Percentiles rank a stretch among this genome's conserved stretches.
Evolutionary conservation across 2,797 vertebrate species (phyloP).

Genomic region (Neopelma chrysocephalum): DNA sequence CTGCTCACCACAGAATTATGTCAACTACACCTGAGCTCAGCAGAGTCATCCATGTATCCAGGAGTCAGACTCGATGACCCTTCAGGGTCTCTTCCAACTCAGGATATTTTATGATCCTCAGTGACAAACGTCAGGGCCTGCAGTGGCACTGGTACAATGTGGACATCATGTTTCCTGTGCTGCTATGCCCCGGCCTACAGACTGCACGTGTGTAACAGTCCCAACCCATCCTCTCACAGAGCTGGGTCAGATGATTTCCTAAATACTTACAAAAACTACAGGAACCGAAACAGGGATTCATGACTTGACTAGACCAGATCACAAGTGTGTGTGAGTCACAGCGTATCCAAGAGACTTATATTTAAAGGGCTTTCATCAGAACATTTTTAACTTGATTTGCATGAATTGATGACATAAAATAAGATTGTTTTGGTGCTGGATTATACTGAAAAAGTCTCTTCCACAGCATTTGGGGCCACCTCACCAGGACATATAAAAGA

Average conservation of each 20-base stretch:
- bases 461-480: not conserved
- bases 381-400: not conserved
- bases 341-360: not conserved
- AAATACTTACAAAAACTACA: not conserved
- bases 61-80: not conserved
- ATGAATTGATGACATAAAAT: not conserved
- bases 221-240: not conserved
- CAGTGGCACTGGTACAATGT: accelerated
- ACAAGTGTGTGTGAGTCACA: not conserved
- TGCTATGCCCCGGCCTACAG: not conserved
- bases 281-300: not conserved
- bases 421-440: not conserved
- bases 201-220: accelerated
- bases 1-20: not conserved
- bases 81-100: not conserved
- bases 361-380: not conserved
- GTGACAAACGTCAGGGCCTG: not conserved
- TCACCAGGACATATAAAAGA: not conserved
- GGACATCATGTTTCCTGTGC: accelerated
- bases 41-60: accelerated
- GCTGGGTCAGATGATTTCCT: not conserved
- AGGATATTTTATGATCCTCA: not conserved
- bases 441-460: not conserved
- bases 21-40: not conserved
- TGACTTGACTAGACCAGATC: not conserved